These are phyloP conservation scores for Zhengitettix transpicula DNA, from an alignment of 2,888 invertebrate genomes.

Conservation along the genomic window DNA sequence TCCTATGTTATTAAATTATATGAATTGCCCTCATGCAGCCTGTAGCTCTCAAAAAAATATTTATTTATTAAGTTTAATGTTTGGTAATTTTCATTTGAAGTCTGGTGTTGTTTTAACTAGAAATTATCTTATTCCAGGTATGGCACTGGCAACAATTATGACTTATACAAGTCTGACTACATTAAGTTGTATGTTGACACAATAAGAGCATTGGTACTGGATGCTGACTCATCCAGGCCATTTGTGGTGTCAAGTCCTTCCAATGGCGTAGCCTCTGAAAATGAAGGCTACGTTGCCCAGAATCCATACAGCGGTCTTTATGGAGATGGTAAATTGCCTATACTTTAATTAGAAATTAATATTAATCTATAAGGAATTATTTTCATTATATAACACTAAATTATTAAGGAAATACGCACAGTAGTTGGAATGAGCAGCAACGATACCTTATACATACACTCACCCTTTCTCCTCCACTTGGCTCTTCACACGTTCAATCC, in stretches of 20 bases:
- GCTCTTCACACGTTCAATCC: too few relatives aligned
- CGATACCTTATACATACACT: too few relatives aligned
- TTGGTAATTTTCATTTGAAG: too few relatives aligned
- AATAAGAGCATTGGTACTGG: constrained; percentile 45
- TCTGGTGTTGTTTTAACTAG: too few relatives aligned
- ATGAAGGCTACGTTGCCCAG: constrained; percentile 57
- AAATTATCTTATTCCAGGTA: constrained; percentile 27
- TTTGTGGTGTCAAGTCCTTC: constrained; percentile 84
- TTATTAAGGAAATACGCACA: background rate
- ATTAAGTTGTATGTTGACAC: constrained; percentile 55
- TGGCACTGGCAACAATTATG: constrained; percentile 23
- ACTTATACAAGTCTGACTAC: constrained; percentile 46
- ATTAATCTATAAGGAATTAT: background rate
- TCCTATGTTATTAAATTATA: too few relatives aligned
- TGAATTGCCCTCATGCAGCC: too few relatives aligned
- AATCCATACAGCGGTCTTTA: constrained; percentile 64
- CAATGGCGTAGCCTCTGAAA: constrained; percentile 56
- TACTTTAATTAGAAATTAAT: background rate
- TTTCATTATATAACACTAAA: background rate
- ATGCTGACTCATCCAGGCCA: constrained; percentile 38
- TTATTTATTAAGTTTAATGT: too few relatives aligned
- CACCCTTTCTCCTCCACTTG: too few relatives aligned
- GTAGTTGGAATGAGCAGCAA: too few relatives aligned
- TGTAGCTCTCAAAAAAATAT: too few relatives aligned
- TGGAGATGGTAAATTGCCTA: constrained; percentile 57